These are phyloP conservation scores for Brachyopa scutellaris DNA, from an alignment of 2,888 invertebrate species.

Conservation along the genomic window DNA sequence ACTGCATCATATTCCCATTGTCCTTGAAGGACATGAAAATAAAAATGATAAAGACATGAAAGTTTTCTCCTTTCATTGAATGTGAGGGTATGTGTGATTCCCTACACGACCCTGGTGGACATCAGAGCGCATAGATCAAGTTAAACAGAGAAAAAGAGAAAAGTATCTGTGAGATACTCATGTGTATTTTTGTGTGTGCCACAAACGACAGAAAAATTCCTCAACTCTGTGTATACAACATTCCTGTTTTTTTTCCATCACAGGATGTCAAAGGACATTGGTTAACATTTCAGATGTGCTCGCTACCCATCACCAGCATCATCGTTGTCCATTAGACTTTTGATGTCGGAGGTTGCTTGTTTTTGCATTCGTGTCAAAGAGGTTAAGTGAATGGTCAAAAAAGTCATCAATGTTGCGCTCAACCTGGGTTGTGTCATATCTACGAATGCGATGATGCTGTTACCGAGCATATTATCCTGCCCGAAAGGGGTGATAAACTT, in stretches of 20 bases:
- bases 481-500: slow-evolving; percentile 72
- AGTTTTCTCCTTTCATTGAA: slow-evolving; percentile 25
- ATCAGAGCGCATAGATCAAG: slow-evolving; percentile 47
- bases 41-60: too few species aligned
- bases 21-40: slow-evolving; percentile 38
- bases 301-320: slow-evolving; percentile 38
- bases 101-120: slow-evolving; percentile 51
- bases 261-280: slow-evolving; percentile 71
- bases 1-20: slow-evolving; percentile 19
- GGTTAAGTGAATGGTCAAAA: slow-evolving; percentile 74
- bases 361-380: slow-evolving; percentile 71
- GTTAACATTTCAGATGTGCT: slow-evolving; percentile 64
- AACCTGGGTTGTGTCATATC: slow-evolving; percentile 55
- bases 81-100: too few species aligned
- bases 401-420: slow-evolving; percentile 70
- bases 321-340: slow-evolving; percentile 63
- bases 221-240: slow-evolving; percentile 17
- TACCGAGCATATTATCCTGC: slow-evolving; percentile 21
- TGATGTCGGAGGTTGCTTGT: slow-evolving; percentile 59
- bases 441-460: slow-evolving; percentile 48
- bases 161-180: slow-evolving; percentile 17
- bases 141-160: slow-evolving; percentile 31
- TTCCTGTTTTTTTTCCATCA: slow-evolving; percentile 24
- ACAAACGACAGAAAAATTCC: slow-evolving; percentile 29
- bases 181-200: slow-evolving; percentile 13